Evolutionary conservation across 2,797 vertebrate genomes (phyloP).

Genomic region (Sphenodon punctatus): DNA sequence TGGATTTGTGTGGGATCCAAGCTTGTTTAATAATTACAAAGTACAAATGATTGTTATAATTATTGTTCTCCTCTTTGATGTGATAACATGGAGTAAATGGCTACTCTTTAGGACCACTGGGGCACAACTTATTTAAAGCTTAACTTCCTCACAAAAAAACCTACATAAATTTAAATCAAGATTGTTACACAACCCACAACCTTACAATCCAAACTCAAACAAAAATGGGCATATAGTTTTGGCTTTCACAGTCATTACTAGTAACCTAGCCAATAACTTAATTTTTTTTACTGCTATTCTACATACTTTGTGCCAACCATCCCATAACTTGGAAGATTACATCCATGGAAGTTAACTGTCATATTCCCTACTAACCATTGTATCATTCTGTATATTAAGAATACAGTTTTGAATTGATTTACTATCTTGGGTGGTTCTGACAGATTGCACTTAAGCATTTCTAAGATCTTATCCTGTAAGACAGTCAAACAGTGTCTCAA

Average conservation of each 20-base stretch:
- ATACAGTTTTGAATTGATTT: neutral
- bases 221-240: too few species aligned
- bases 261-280: too few species aligned
- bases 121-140: neutral
- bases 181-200: too few species aligned
- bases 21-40: neutral
- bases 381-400: neutral
- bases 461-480: neutral
- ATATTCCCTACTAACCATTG: too few species aligned
- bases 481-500: neutral
- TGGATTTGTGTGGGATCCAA: rapidly evolving
- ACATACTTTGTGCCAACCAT: too few species aligned
- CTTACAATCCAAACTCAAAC: too few species aligned
- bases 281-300: too few species aligned
- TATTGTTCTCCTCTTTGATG: slow-evolving; percentile 20
- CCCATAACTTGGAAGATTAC: too few species aligned
- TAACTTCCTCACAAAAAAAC: too few species aligned
- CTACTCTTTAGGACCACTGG: neutral
- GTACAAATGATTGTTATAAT: neutral
- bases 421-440: neutral
- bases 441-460: neutral
- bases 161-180: too few species aligned
- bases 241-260: too few species aligned
- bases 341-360: too few species aligned
- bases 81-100: neutral